phyloP scores from a whole-genome alignment of 2,113 vertebrate species.

The Chionomys nivalis region DNA sequence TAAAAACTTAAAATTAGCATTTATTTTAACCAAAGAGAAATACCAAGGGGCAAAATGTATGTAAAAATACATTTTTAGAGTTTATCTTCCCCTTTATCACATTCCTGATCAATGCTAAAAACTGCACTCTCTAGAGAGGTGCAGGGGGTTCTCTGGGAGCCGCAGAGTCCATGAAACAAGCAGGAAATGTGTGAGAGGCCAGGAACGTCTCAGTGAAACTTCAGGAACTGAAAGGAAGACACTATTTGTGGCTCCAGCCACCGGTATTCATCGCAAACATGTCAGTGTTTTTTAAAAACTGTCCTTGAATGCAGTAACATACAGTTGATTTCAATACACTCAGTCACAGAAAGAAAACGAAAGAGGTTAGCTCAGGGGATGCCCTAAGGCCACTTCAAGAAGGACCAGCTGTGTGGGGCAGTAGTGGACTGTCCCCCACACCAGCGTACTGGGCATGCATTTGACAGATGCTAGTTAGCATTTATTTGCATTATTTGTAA shows the following conservation, averaged over 20 bases:
- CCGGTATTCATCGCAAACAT: not conserved
- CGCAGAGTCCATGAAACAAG: not conserved
- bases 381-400: not conserved
- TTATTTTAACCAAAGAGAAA: not conserved
- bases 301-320: not conserved
- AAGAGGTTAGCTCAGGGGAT: not conserved
- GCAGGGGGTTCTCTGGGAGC: not conserved
- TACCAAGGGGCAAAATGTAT: not conserved
- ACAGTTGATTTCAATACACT: not conserved
- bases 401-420: not conserved
- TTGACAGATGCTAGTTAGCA: conserved; percentile 1
- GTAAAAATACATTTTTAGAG: not conserved
- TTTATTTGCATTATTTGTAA: not conserved
- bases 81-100: not conserved
- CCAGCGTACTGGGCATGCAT: not conserved
- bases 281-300: not conserved
- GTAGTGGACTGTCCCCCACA: not conserved
- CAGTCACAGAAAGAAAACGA: not conserved
- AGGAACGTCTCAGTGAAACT: not conserved
- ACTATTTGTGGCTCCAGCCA: not conserved
- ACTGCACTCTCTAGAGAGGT: not conserved
- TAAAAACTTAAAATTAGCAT: conserved; percentile 3
- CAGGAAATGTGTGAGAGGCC: not conserved
- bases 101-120: conserved; percentile 16
- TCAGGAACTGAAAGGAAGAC: not conserved